Base-by-base conservation (phyloP, 2,888 invertebrate species). In the Mechanitis messenoides region DNA sequence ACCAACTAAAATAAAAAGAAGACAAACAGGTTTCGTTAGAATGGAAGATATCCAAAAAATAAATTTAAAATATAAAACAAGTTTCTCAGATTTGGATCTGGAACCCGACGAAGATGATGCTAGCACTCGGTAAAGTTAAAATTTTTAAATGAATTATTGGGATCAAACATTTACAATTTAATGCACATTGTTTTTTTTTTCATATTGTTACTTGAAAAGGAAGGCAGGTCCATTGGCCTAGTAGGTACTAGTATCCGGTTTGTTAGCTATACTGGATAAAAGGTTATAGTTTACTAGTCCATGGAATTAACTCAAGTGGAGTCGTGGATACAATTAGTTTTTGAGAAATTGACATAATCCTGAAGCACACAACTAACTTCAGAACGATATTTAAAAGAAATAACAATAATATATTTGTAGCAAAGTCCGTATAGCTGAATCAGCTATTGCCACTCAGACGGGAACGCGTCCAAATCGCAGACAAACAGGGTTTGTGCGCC, bases 1-100 rank as follows among this genome's bases (percentile, higher is more conserved):
- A n/a, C 63, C 58, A 31, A 67, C 55, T 45, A 77, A 79, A 63
- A 81, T 83, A 61, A 80, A 73, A 60, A 73, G 85, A 60, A 75
- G 83, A 4, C 83, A 79, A 63, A 85, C 87, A 3, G 87, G 85
- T 2, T 85, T 80, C 59, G 71, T 78, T 11, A 71, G 74, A 3
- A 69, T 72, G 1, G 79, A 79, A 62, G 70, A 72, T 31, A 65
- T 84, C 58, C 73, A 75, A 63, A 76, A 70, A 57, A 68, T 78
- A 11, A 71, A 66, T 33, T 54, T 67, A 33, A 58, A 68, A 58
- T 60, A 62, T 55, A 71, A 65, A 62, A 53, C 57, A 38, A 62
- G 60, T 61, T 3, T 50, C 31, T 59, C 62, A 0, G 59, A 63
- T 11, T 60, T 60, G 3, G 20, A 20, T 20, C 5, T 50, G 5